Conservation (phyloP, 2,888 invertebrate genomes). For the Dioctria linearis region DNA sequence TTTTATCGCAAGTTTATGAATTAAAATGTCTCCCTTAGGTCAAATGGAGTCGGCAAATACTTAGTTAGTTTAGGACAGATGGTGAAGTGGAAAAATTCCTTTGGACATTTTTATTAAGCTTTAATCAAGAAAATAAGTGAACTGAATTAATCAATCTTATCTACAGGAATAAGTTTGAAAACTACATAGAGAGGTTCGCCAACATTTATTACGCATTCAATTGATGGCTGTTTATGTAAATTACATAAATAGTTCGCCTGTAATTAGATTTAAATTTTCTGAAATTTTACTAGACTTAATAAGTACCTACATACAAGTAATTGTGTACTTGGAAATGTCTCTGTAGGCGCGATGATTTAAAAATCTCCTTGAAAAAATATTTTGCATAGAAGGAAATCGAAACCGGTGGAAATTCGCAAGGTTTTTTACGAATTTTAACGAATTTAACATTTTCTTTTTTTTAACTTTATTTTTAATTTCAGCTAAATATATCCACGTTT, state of each 20-base stretch:
- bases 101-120: conserved; percentile 24
- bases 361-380: too few relatives aligned
- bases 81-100: conserved; percentile 13
- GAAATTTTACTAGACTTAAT: background rate
- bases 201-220: background rate
- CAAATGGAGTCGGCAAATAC: background rate
- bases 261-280: background rate
- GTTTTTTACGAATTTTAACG: too few relatives aligned
- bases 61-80: background rate
- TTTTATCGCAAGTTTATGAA: background rate
- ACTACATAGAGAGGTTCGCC: background rate
- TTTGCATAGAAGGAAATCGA: too few relatives aligned
- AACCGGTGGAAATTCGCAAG: too few relatives aligned
- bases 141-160: conserved; percentile 31
- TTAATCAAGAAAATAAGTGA: conserved; percentile 36
- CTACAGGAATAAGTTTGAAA: background rate
- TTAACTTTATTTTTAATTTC: too few relatives aligned
- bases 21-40: conserved; percentile 11
- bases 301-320: too few relatives aligned
- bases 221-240: background rate
- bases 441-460: too few relatives aligned
- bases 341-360: too few relatives aligned
- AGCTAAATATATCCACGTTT: too few relatives aligned
- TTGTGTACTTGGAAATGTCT: background rate
- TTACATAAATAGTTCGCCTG: background rate